phyloP scores from a whole-genome alignment of 2,888 invertebrate species.

The Spatulosminthurus flaviceps region DNA sequence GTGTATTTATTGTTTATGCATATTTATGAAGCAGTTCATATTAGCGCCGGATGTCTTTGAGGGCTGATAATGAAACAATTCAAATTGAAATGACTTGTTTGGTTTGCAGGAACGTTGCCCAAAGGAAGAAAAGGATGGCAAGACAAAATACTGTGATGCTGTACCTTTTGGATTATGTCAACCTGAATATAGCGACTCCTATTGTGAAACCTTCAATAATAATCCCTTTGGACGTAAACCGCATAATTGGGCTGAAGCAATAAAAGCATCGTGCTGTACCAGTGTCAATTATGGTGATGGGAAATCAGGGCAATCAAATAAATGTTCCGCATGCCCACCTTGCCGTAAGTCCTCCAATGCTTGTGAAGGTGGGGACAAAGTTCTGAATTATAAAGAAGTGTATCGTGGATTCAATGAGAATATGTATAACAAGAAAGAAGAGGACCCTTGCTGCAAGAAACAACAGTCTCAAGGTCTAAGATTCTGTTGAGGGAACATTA shows the following conservation, averaged over 20 bases:
- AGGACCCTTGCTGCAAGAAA: constrained; percentile 15
- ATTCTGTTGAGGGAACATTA: constrained; percentile 2
- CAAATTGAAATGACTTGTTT: too few relatives aligned
- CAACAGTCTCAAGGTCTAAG: not conserved
- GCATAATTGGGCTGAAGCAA: not conserved
- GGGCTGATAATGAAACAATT: too few relatives aligned
- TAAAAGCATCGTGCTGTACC: constrained; percentile 20
- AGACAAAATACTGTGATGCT: not conserved
- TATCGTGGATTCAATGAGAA: constrained; percentile 27
- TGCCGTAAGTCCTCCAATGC: not conserved
- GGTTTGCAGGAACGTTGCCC: not conserved
- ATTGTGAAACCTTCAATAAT: constrained; percentile 34
- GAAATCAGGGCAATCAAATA: not conserved
- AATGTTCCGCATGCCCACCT: too few relatives aligned
- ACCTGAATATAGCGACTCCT: constrained; percentile 27
- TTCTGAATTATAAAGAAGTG: not conserved
- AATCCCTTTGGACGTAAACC: constrained; percentile 22
- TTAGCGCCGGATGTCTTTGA: too few relatives aligned
- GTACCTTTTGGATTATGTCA: constrained; percentile 25
- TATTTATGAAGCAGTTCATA: too few relatives aligned
- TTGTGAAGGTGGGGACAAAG: not conserved
- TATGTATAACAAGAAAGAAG: not conserved
- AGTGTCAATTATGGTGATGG: not conserved
- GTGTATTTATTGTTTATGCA: too few relatives aligned
- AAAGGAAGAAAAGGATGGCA: not conserved